Percentiles rank a stretch among this genome's conserved stretches.
These are phyloP conservation scores for Solenopsis fugax DNA, from an alignment of 1,140 invertebrate genomes.

Conservation along the genomic window DNA sequence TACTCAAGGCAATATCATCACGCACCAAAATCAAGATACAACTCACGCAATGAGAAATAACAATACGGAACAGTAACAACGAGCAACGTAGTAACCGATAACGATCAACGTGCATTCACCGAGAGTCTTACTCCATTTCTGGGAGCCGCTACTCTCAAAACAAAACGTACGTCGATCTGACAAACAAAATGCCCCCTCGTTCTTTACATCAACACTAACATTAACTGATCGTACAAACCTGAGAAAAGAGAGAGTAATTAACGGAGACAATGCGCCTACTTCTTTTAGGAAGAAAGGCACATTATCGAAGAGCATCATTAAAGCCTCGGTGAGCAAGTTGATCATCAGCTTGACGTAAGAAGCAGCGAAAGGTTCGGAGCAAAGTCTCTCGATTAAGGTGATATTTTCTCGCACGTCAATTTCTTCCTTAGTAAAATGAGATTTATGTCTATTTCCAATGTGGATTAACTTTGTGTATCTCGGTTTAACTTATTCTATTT, in stretches of 20 bases:
- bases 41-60: constrained; percentile 57
- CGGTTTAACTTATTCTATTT: too few species aligned
- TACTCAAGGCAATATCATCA: constrained; percentile 28
- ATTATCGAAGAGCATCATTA: not conserved
- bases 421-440: not conserved
- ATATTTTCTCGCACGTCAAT: not conserved
- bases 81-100: constrained; percentile 37
- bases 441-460: not conserved
- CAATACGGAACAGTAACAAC: constrained; percentile 25
- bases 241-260: constrained; percentile 3
- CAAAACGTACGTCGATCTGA: not conserved
- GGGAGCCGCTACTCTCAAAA: not conserved
- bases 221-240: not conserved
- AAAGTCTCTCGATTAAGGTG: not conserved
- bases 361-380: not conserved
- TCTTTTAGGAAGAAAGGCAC: not conserved
- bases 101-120: constrained; percentile 44
- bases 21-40: not conserved
- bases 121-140: not conserved
- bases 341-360: not conserved
- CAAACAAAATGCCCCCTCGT: constrained; percentile 4
- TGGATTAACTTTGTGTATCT: too few species aligned
- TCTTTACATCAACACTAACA: not conserved
- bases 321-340: not conserved
- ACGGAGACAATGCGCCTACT: not conserved